Base-by-base conservation (phyloP, 2,888 invertebrate genomes). In the Nesidiocoris tenuis region DNA sequence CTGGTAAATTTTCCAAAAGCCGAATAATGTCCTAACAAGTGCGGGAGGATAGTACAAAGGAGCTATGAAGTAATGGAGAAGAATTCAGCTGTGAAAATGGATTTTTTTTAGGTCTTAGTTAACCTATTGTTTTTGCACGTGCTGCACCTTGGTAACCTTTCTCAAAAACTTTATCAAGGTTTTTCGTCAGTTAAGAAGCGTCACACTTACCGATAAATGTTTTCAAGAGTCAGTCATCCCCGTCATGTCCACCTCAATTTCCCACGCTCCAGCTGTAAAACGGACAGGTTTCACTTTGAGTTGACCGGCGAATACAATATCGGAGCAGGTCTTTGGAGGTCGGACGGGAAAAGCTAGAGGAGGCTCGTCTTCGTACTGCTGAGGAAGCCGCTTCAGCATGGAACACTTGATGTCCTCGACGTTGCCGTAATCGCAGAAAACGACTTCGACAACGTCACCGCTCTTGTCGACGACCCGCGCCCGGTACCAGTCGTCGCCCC, bases 401-500 rank as follows among this genome's bases (percentile, higher is more conserved):
- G 39, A 39, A 39, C 3, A 39, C 12, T 3, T 3, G 39, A 39
- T 12, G 39, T 39, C 39, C 39, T 59, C 59, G 3, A 3, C 19
- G n/a, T 59, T 59, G 59, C 59, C 59, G 59, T 59, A 59, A 16
- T 59, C 59, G n/a, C 59, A 59, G 19, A 59, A 59, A 19, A 18
- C 5, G 2, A 59, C 59, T 18, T 5, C 3, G n/a, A 16, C 59
- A n/a, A 16, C 5, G 2, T 59, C 17, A 3, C 19, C 19, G 5
- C n/a, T 3, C 7, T 3, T 18, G 3, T 59, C 59, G 3, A 59
- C 59, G 5, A 59, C 59, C 19, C n/a, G 17, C 7, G 7, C 59
- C 3, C 59, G 59, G 19, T 59, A 59, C 59, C 59, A 59, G 7
- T 59, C 59, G n/a, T 59, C 59, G 3, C 19, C 17, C 59, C 59